Percentiles rank a stretch among this genome's conserved stretches.
These are phyloP conservation scores for Riptortus pedestris DNA, from an alignment of 1,140 invertebrate species.

Conservation along the genomic window DNA sequence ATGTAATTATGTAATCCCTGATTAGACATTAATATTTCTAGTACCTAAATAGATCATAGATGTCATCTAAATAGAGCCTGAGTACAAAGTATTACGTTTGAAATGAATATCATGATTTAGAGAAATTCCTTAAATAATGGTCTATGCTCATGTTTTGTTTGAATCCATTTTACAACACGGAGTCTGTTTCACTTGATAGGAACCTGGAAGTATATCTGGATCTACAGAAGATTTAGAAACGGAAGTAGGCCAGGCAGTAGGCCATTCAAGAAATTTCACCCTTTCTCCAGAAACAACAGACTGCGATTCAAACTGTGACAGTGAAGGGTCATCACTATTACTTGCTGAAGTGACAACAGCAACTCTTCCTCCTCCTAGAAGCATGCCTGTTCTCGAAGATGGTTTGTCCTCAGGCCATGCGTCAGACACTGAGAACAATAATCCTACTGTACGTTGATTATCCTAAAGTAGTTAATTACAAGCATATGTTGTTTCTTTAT, in stretches of 20 bases:
- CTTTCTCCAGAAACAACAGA: slow-evolving; percentile 91
- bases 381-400: slow-evolving; percentile 92
- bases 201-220: slow-evolving; percentile 25
- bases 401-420: slow-evolving; percentile 82
- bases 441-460: slow-evolving; percentile 40
- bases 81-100: no score
- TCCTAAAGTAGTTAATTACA: no score
- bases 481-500: no score
- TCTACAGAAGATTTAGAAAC: slow-evolving; percentile 31
- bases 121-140: no score
- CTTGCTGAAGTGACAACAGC: slow-evolving; percentile 32
- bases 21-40: no score
- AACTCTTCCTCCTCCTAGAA: slow-evolving; percentile 33
- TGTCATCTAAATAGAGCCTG: no score
- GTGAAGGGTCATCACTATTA: slow-evolving; percentile 29
- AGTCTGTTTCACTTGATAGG: no score
- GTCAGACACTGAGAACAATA: slow-evolving; percentile 83
- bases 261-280: slow-evolving; percentile 58
- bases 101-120: no score
- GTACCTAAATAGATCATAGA: no score
- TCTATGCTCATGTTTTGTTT: no score
- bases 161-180: no score
- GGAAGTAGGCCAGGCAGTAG: slow-evolving; percentile 30
- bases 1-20: no score
- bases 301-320: slow-evolving; percentile 73